Evolutionary conservation across 2,113 vertebrate genomes (phyloP).

Genomic region (Bostrychus sinensis): DNA sequence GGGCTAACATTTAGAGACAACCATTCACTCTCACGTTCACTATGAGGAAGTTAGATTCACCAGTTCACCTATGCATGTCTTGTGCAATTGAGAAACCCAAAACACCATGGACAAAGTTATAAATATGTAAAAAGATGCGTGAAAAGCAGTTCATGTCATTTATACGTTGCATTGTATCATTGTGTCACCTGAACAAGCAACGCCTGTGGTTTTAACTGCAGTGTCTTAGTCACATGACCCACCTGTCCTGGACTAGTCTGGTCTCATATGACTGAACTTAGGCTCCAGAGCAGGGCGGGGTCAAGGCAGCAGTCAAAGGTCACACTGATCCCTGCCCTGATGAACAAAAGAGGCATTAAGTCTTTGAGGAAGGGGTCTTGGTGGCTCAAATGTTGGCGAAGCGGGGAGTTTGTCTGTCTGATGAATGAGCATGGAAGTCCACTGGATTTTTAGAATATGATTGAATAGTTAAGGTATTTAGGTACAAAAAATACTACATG

Average conservation of each 20-base stretch:
- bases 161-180: conserved; percentile 30
- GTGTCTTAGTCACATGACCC: conserved; percentile 33
- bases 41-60: too few species aligned
- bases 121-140: too few species aligned
- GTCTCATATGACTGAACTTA: conserved; percentile 49
- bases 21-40: too few species aligned
- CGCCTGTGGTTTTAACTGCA: conserved; percentile 19
- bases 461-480: too few species aligned
- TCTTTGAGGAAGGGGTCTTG: conserved; percentile 37
- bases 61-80: too few species aligned
- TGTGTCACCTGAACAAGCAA: background rate
- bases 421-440: background rate
- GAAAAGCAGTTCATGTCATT: too few species aligned
- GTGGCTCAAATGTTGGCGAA: conserved; percentile 23
- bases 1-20: too few species aligned
- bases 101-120: too few species aligned
- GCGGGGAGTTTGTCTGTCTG: conserved; percentile 13
- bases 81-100: too few species aligned
- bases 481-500: too few species aligned
- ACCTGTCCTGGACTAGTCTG: conserved; percentile 13
- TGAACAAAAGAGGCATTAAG: conserved; percentile 60
- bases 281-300: conserved; percentile 50
- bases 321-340: conserved; percentile 47
- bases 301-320: conserved; percentile 53
- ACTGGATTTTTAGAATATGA: background rate